A percentile compares a stretch with the other conserved stretches of the same genome.
Conservation (phyloP, 1,140 invertebrate genomes). For the Penaeus vannamei region DNA sequence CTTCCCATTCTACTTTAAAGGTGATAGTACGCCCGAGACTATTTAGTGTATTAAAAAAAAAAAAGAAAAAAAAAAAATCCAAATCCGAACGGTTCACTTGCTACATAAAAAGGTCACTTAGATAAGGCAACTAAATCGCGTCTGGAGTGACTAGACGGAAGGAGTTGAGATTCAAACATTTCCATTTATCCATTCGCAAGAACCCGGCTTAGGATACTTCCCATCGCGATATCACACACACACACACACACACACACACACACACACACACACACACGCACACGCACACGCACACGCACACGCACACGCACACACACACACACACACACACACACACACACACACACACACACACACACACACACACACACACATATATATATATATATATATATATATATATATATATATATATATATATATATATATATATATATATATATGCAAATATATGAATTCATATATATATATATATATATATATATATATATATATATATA, state of each 20-base stretch:
- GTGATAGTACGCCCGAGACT: too few species aligned
- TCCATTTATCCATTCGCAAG: too few species aligned
- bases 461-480: constrained; percentile 19
- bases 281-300: not conserved
- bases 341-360: not conserved
- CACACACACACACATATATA: not conserved
- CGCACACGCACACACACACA: not conserved
- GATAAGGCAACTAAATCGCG: too few species aligned
- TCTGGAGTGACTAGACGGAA: too few species aligned
- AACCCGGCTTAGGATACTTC: too few species aligned
- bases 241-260: not conserved
- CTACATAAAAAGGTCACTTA: too few species aligned
- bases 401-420: not conserved
- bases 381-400: constrained; percentile 19
- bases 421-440: too few species aligned
- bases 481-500: constrained; percentile 4
- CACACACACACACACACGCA: not conserved
- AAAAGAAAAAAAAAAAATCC: too few species aligned
- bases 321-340: not conserved
- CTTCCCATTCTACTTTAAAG: too few species aligned
- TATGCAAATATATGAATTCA: not conserved
- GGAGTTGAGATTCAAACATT: too few species aligned
- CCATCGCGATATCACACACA: not conserved
- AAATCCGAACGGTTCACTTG: too few species aligned
- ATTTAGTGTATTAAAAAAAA: too few species aligned